These are phyloP conservation scores for Psilopsiagon aurifrons DNA, from an alignment of 2,113 vertebrate species.

Conservation along the genomic window DNA sequence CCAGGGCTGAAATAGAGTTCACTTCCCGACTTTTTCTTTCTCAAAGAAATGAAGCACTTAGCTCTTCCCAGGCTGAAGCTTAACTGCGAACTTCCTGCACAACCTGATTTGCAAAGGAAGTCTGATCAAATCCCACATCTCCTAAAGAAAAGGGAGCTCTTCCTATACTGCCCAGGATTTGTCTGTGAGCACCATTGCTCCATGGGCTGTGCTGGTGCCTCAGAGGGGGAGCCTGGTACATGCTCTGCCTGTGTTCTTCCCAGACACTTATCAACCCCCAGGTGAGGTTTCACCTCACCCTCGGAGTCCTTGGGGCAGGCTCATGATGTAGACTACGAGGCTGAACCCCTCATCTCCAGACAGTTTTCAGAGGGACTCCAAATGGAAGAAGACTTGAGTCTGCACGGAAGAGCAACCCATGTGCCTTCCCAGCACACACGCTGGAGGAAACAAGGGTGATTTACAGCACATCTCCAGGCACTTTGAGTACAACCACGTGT, in stretches of 20 bases:
- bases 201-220: accelerated
- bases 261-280: neutral
- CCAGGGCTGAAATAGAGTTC: neutral
- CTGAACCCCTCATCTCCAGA: neutral
- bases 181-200: accelerated
- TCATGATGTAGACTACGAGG: accelerated
- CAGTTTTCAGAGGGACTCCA: neutral
- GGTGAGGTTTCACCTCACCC: neutral
- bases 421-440: neutral
- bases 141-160: neutral
- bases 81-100: neutral
- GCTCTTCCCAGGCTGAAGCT: neutral
- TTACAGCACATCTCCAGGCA: neutral
- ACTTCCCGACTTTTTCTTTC: neutral
- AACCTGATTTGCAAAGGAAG: neutral
- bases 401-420: neutral
- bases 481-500: neutral
- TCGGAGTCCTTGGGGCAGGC: neutral
- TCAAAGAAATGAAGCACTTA: neutral
- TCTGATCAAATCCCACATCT: neutral
- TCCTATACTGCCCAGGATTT: neutral
- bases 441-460: neutral
- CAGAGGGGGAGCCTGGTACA: neutral
- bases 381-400: neutral
- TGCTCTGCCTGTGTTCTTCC: accelerated